These are phyloP conservation scores for Dendrocincla fuliginosa DNA, from an alignment of 2,797 vertebrate species.

Conservation along the genomic window DNA sequence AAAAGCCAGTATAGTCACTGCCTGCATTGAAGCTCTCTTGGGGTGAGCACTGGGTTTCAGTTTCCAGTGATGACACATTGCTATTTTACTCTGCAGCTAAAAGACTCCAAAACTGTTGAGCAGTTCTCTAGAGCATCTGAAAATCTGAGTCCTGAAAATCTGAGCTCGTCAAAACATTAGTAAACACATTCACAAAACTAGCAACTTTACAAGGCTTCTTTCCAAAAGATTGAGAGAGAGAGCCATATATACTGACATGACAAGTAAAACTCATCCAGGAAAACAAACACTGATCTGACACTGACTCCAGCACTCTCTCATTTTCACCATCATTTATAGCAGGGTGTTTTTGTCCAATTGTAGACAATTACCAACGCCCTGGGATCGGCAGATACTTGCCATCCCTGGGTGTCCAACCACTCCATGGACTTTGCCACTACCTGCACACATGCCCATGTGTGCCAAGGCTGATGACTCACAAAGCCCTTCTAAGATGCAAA, in stretches of 20 bases:
- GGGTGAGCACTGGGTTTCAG: not conserved
- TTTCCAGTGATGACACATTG: not conserved
- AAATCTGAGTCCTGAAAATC: not conserved
- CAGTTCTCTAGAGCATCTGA: not conserved
- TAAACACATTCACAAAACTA: not conserved
- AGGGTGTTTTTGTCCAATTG: not conserved
- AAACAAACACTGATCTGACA: not conserved
- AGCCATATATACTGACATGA: not conserved
- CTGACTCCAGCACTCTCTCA: not conserved
- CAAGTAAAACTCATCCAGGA: not conserved
- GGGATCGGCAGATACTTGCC: not conserved
- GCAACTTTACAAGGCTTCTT: not conserved
- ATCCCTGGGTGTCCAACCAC: not conserved
- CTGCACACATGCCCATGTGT: accelerated
- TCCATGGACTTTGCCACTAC: not conserved
- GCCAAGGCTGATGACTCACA: not conserved
- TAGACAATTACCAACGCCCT: not conserved
- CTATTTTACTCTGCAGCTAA: not conserved
- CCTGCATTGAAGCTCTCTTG: not conserved
- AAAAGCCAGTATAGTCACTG: not conserved
- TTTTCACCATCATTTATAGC: not conserved
- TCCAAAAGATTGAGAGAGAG: not conserved
- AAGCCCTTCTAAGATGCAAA: not conserved
- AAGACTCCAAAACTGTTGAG: not conserved
- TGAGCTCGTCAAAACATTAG: not conserved